Base-by-base conservation (phyloP, 2,113 vertebrate genomes). In the Edolisoma coerulescens region DNA sequence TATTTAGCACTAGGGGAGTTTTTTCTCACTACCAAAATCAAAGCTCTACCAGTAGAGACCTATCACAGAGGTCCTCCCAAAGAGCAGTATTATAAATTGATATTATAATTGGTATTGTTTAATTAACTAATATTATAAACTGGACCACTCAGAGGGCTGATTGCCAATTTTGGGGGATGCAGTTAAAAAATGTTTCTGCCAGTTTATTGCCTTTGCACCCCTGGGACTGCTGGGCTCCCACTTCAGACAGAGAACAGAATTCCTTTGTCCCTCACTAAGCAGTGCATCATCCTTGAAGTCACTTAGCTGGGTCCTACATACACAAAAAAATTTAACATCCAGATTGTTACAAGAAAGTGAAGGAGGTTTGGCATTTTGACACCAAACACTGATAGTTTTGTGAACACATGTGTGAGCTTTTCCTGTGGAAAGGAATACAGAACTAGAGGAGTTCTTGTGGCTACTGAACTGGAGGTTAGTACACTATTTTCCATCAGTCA, bases 401-500 rank as follows among this genome's bases (percentile, higher is more conserved):
- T 76, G 78, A 87, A 80, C 44, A 42, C 2, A 16, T 77, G 63
- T 7, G 4, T 67, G 57, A 77, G 50, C 20, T 81, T 83, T 90
- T 50, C 75, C 71, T 69, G 53, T 77, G 68, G 78, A 90, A 95
- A 96, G 39, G 52, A 90, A 96, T 74, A 67, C 44, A 94, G 74
- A 94, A 83, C 59, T 47, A 65, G 65, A 45, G 37, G 65, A 93
- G 54, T 63, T 42, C 63, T 91, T 73, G 77, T 61, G 33, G 67
- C 89, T 96, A 95, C 91, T 87, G 84, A 95, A 74, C 49, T 93
- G 87, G 82, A 91, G 77, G 90, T 63, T 85, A 90, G 50, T 20
- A 73, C 9, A 30, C 44, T 65, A 69, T 90, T 95, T 96, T 91
- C 84, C 61, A 45, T 20, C 65, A 75, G 76, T 79, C 8, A 3